Conservation (phyloP, 1,140 invertebrate genomes). For the Hestina assimilis region DNA sequence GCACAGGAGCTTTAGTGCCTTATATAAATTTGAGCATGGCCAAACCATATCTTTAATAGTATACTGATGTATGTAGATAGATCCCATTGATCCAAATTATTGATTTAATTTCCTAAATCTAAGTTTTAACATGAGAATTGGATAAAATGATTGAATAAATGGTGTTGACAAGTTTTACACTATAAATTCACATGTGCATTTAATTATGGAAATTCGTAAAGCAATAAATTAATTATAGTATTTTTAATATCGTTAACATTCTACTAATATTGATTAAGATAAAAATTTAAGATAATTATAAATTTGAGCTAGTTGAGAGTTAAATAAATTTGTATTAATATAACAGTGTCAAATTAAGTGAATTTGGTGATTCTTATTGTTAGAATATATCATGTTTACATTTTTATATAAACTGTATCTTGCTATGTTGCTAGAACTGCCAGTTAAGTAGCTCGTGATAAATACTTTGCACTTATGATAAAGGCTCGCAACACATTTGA, state of each 20-base stretch:
- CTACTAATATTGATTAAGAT: neutral
- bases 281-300: neutral
- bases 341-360: neutral
- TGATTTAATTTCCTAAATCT: no score
- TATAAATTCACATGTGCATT: no score
- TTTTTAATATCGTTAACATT: neutral
- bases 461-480: conserved; percentile 7
- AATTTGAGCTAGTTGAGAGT: neutral
- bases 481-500: no score
- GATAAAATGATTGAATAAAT: no score
- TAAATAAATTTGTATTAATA: neutral
- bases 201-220: no score
- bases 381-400: conserved; percentile 6
- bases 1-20: no score
- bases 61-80: no score
- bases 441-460: conserved; percentile 2
- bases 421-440: neutral
- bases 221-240: neutral
- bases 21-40: no score
- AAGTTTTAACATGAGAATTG: no score
- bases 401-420: conserved; percentile 15
- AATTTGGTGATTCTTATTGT: neutral
- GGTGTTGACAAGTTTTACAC: no score
- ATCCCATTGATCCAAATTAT: no score
- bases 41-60: no score